Conservation (phyloP, 2,113 vertebrate species). For the Corythornis madagascariensis region DNA sequence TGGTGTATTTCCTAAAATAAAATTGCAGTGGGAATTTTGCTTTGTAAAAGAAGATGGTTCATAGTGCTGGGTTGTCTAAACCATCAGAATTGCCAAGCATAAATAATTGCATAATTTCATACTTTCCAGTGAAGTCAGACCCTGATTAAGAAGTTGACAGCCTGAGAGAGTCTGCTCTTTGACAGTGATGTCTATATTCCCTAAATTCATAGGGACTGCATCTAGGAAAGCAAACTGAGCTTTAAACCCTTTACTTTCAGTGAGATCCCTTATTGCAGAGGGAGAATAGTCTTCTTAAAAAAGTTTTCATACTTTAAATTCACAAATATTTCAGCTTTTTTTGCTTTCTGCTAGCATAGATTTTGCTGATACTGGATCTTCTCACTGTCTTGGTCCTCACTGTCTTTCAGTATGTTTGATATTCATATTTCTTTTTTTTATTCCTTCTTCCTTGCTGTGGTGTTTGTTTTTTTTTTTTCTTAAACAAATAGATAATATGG, state of each 20-base stretch:
- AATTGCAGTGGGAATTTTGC: slow-evolving; percentile 12
- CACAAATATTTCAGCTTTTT: slow-evolving; percentile 17
- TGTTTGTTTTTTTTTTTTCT: slow-evolving; percentile 34
- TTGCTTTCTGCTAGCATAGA: neutral
- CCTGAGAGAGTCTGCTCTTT: neutral
- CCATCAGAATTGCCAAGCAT: slow-evolving; percentile 7
- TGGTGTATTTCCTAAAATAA: neutral
- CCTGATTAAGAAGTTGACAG: slow-evolving; percentile 53
- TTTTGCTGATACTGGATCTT: slow-evolving; percentile 51
- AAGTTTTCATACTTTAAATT: slow-evolving; percentile 25
- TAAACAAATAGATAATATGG: slow-evolving; percentile 65
- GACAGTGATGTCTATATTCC: slow-evolving; percentile 47
- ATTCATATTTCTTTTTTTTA: slow-evolving; percentile 52
- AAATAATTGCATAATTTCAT: slow-evolving; percentile 60
- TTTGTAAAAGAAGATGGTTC: slow-evolving; percentile 21
- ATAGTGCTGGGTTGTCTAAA: slow-evolving; percentile 44
- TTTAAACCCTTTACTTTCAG: slow-evolving; percentile 34
- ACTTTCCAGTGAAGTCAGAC: slow-evolving; percentile 49
- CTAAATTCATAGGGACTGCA: neutral
- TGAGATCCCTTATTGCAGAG: neutral
- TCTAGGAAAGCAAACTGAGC: neutral
- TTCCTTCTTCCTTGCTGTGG: slow-evolving; percentile 43
- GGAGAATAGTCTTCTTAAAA: neutral
- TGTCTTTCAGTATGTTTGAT: slow-evolving; percentile 54
- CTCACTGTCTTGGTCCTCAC: slow-evolving; percentile 17